Evolutionary conservation across 2,888 invertebrate genomes (phyloP), one percentile per base, ranked within the genome.

Genomic region (Megaustenia siamemsis): DNA sequence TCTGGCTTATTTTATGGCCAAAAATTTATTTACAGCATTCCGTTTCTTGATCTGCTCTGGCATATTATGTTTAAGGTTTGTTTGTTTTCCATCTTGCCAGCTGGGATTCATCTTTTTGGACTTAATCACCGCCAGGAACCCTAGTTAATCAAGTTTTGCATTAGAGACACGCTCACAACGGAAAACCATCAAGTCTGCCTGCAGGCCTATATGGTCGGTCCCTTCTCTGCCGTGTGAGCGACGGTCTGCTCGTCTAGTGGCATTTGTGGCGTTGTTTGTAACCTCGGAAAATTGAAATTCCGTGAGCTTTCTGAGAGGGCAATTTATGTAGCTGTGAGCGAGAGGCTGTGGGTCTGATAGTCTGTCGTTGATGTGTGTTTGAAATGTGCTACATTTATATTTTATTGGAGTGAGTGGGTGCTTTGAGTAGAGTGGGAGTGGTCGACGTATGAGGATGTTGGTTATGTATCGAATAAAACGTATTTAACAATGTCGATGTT

Each of bases 71-170:
- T 73, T 73, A 73, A 24, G 49, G 73, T 73, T 49, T 73, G 73
- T 73, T 73, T 73, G 49, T 73, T 73, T 73, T 73, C 73, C 73
- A 73, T 73, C 49, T 49, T 4, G 73, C 73, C 73, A 73, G 73
- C 73, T 49, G 73, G 35, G 32, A 49, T 28, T 45, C 45, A 45
- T 73, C 49, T 28, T 35, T 73, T 49, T 15, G 32, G 49, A 32
- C 28, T 32, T 32, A 18, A 49, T 49, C 28, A 73, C 10, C 32
- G 15, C 18, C 10, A 49, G 32, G 45, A 73, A n/a, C 28, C 32
- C 24, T 18, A 73, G 73, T 73, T 45, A 73, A 73, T 73, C 49
- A 28, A 49, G 32, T 49, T 73, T 49, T 1, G 32, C 49, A 32
- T 49, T 73, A 45, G 45, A 49, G 1, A 73, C 28, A 32, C n/a